A percentile compares a stretch with the other conserved stretches of the same genome.
Conservation (phyloP, 2,113 vertebrate genomes). For the Menura novaehollandiae region DNA sequence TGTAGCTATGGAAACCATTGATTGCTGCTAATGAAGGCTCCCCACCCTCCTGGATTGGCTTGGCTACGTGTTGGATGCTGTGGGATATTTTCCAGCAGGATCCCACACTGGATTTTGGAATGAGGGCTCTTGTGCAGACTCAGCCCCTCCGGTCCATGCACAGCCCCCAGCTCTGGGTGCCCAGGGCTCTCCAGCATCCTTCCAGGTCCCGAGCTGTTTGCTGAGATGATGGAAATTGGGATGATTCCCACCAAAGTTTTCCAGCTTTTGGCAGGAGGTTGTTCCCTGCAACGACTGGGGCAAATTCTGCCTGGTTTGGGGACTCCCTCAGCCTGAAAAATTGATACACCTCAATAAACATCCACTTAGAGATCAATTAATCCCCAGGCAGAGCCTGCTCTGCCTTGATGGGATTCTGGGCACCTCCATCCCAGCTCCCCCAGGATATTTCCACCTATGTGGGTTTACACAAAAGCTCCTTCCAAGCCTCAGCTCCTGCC, state of each 20-base stretch:
- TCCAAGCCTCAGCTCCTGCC: background rate
- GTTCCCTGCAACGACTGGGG: background rate
- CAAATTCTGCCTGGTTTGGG: background rate
- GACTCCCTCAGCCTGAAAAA: background rate
- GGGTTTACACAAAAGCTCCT: background rate
- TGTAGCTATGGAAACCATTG: slow-evolving; percentile 22
- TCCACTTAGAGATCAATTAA: background rate
- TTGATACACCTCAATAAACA: background rate
- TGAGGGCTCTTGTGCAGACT: background rate
- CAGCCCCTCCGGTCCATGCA: background rate
- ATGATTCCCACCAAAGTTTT: background rate
- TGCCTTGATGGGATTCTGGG: background rate
- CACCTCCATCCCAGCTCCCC: background rate
- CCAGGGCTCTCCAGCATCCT: background rate
- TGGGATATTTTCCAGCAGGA: background rate
- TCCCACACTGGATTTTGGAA: background rate
- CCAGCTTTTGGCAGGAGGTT: background rate
- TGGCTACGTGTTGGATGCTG: accelerated
- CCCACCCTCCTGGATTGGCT: background rate
- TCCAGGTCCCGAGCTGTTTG: background rate
- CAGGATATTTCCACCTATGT: background rate
- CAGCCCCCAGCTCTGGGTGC: background rate
- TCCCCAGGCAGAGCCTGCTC: background rate
- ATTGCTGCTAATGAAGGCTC: background rate
- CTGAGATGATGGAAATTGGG: background rate